phyloP scores from a whole-genome alignment of 1,140 invertebrate genomes.

The Homarus americanus region DNA sequence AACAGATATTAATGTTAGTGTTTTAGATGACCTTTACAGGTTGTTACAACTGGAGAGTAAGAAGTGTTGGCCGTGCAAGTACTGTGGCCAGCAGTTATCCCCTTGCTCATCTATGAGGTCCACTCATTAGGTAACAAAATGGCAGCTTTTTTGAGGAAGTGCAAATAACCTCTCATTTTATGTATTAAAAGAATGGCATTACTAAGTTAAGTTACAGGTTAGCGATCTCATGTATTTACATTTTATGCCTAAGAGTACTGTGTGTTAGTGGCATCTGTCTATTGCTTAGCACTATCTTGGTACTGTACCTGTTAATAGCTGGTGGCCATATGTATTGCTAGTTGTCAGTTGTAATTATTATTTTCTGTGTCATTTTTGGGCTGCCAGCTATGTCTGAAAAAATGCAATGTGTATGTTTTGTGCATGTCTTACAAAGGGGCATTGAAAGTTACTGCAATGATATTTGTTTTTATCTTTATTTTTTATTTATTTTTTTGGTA shows the following conservation, averaged over 20 bases:
- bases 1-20: background rate
- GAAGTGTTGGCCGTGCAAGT: background rate
- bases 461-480: too few species aligned
- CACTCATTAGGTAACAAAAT: conserved; percentile 24
- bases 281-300: conserved; percentile 49
- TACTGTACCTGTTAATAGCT: conserved; percentile 55
- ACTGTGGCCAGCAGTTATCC: conserved; percentile 37
- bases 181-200: conserved; percentile 64
- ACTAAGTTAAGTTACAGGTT: conserved; percentile 59
- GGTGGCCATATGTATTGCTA: conserved; percentile 33
- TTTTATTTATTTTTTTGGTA: background rate
- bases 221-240: conserved; percentile 65
- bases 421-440: conserved; percentile 22
- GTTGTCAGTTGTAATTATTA: conserved; percentile 19
- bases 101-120: conserved; percentile 28
- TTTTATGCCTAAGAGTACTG: conserved; percentile 56
- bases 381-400: conserved; percentile 26
- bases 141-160: conserved; percentile 55
- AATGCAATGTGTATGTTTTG: conserved; percentile 25
- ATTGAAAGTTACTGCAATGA: conserved; percentile 17
- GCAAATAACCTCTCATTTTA: conserved; percentile 55
- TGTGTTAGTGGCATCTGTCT: conserved; percentile 43
- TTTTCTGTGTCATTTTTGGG: conserved; percentile 9
- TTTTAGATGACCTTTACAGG: background rate
- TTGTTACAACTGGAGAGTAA: background rate